Evolutionary conservation across 2,797 vertebrate genomes (phyloP), one percentile per base, ranked within the genome.

Genomic region (Novumbra hubbsi): DNA sequence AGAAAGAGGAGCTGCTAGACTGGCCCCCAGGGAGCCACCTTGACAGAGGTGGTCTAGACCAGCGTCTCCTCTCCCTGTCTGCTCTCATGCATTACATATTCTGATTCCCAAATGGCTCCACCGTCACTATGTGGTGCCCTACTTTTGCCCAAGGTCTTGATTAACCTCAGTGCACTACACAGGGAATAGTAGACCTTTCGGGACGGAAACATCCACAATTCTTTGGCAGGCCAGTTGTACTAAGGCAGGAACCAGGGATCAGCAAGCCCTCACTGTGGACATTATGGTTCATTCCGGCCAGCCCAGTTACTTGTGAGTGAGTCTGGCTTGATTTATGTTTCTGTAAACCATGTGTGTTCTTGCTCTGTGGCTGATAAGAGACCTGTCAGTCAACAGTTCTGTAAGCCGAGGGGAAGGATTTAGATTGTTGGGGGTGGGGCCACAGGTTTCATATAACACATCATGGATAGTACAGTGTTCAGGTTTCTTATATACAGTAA

Each of bases 31-130:
- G 89, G 92, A 91, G 70, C 75, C 83, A 70, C 84, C 83, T 90
- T 79, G 85, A 90, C 88, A 86, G 87, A 83, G 80, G 80, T 83
- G 89, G 89, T 90, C 88, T 89, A 90, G 91, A 91, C 89, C 84
- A 67, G 77, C 11, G 78, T 71, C 84, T 82, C 84, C 83, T 82
- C 66, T 74, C 5, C 9, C 74, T 78, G 78, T 79, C 84, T 75
- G 49, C 24, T 30, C 16, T 57, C 24, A 28, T 45, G 19, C 55
- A 60, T 24, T 60, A 60, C 55, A 60, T 21, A 24, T n/a, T 8
- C 0, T 41, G 34, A 4, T 3, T 67, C 34, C 28, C 65, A 67
- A 34, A 14, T 12, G 30, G 19, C 19, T 12, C 65, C 65, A 45
- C 21, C 0, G 12, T 45, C 38, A 14, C 19, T 24, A 1, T 1